A percentile compares a stretch with the other conserved stretches of the same genome.
Conservation (phyloP, 2,888 invertebrate genomes). For the Caenorhabditis sp. region DNA sequence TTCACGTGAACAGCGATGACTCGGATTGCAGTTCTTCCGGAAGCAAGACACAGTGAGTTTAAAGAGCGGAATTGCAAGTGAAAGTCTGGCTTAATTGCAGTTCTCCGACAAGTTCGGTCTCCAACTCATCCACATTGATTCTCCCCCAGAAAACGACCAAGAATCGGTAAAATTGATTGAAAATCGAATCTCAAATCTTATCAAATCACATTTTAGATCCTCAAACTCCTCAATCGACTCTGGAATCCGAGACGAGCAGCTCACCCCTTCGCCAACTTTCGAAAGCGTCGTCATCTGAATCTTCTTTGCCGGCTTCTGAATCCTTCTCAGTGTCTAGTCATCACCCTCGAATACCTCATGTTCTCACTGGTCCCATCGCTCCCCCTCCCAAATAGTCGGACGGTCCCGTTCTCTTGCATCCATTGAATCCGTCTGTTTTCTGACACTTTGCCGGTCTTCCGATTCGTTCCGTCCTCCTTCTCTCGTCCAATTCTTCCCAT, state of each 20-base stretch:
- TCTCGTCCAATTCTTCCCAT: conserved; percentile 5
- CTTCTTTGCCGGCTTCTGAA: neutral
- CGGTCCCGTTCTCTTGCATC: neutral
- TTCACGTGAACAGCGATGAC: conserved; percentile 61
- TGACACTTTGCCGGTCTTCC: conserved; percentile 30
- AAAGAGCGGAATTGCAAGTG: too few species aligned
- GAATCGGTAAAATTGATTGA: conserved; percentile 49
- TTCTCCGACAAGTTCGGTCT: conserved; percentile 43
- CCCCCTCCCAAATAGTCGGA: conserved; percentile 23
- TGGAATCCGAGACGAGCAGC: conserved; percentile 60
- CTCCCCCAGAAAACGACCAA: conserved; percentile 45
- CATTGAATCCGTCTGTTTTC: neutral
- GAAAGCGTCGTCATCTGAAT: conserved; percentile 49
- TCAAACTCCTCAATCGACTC: conserved; percentile 66
- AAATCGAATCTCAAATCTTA: too few species aligned
- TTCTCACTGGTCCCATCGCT: conserved; percentile 34
- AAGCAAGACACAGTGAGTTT: conserved; percentile 48
- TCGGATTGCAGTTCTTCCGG: conserved; percentile 40
- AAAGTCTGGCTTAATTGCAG: conserved; percentile 10
- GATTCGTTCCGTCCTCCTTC: conserved; percentile 32
- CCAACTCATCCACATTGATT: conserved; percentile 47
- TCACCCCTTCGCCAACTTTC: conserved; percentile 52
- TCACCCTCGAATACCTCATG: conserved; percentile 31
- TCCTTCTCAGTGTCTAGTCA: conserved; percentile 26
- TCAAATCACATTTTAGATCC: too few species aligned